Evolutionary conservation across 1,140 invertebrate species (phyloP).

Genomic region (Drosophila trapezifrons): DNA sequence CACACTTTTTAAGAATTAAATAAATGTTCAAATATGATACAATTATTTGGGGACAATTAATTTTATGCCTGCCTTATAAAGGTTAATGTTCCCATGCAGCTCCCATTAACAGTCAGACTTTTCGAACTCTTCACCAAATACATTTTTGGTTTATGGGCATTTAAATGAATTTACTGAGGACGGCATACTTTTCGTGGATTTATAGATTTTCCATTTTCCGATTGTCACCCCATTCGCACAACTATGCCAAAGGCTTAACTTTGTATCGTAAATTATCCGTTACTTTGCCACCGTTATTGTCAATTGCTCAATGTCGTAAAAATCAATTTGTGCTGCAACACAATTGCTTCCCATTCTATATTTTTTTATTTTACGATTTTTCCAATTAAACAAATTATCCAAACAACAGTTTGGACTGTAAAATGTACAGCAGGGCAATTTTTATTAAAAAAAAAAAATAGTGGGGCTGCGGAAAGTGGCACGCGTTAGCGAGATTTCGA

Average conservation of each 20-base stretch:
- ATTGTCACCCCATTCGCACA: slow-evolving; percentile 1
- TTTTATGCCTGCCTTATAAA: background rate
- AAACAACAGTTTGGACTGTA: slow-evolving; percentile 57
- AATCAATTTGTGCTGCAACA: slow-evolving; percentile 63
- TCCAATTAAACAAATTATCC: slow-evolving; percentile 81
- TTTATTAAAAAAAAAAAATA: slow-evolving; percentile 65
- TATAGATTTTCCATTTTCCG: slow-evolving; percentile 16
- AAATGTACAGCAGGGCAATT: slow-evolving; percentile 29
- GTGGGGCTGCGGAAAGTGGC: slow-evolving; percentile 48
- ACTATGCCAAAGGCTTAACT: slow-evolving; percentile 54
- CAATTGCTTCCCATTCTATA: slow-evolving; percentile 33
- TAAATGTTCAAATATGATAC: too few species aligned
- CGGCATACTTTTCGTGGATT: slow-evolving; percentile 4
- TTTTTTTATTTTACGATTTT: slow-evolving; percentile 80
- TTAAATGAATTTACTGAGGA: slow-evolving; percentile 30
- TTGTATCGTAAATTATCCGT: slow-evolving; percentile 65
- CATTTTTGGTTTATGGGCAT: slow-evolving; percentile 24
- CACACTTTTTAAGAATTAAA: too few species aligned
- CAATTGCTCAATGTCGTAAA: slow-evolving; percentile 74
- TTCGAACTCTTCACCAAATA: slow-evolving; percentile 7
- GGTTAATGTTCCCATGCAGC: background rate
- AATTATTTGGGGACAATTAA: too few species aligned
- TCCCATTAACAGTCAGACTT: slow-evolving; percentile 15
- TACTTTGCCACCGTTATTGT: slow-evolving; percentile 68
- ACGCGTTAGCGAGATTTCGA: slow-evolving; percentile 48